These are phyloP conservation scores for Drosophila eohydei DNA, from an alignment of 2,888 invertebrate genomes.

Conservation along the genomic window DNA sequence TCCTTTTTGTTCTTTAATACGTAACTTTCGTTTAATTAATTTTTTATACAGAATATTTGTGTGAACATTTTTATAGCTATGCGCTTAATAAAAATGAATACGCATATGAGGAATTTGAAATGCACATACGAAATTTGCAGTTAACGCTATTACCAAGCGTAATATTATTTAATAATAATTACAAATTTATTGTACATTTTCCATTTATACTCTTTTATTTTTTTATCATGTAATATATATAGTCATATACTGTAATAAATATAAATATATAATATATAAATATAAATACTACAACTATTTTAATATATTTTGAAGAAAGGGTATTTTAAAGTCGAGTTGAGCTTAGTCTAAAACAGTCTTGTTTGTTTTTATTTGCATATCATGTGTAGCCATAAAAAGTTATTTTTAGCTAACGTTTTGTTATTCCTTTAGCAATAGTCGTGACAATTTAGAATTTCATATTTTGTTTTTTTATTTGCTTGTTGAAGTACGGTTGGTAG, in stretches of 20 bases:
- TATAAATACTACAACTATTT: not conserved
- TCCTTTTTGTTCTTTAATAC: slow-evolving; percentile 4
- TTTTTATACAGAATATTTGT: slow-evolving; percentile 20
- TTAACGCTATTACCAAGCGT: not conserved
- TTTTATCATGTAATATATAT: not conserved
- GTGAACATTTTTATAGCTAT: slow-evolving; percentile 13
- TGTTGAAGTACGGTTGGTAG: not conserved
- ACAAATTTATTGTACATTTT: not conserved
- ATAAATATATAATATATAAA: no score
- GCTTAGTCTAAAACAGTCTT: not conserved
- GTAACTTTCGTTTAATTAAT: slow-evolving; percentile 57
- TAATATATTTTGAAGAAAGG: not conserved
- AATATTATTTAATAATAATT: not conserved
- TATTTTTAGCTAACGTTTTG: slow-evolving; percentile 14
- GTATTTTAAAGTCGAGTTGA: not conserved
- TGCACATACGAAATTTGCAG: not conserved
- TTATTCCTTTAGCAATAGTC: slow-evolving; percentile 20
- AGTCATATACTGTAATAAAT: not conserved
- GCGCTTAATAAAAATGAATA: not conserved
- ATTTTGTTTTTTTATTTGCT: slow-evolving; percentile 2
- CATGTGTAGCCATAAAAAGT: slow-evolving; percentile 8
- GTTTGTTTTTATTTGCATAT: slow-evolving; percentile 19
- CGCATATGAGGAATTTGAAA: not conserved
- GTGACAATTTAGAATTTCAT: slow-evolving; percentile 29
- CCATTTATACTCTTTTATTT: not conserved